Evolutionary conservation across 2,797 vertebrate genomes (phyloP).

Genomic region (Mycteria americana): DNA sequence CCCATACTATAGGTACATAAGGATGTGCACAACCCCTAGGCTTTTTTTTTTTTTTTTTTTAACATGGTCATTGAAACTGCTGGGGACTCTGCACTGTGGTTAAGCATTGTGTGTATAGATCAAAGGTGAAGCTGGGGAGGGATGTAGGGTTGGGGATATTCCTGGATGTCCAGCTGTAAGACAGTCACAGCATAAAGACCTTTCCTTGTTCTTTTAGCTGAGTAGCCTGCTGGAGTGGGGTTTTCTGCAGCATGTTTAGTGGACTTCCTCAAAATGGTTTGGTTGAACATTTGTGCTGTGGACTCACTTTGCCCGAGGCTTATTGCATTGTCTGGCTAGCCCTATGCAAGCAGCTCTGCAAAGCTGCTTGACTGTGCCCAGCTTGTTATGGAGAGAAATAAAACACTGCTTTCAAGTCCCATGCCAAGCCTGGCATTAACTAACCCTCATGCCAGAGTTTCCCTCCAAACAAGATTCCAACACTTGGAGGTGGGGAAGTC

Average conservation of each 20-base stretch:
- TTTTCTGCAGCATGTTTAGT: not conserved
- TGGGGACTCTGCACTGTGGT: not conserved
- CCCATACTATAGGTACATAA: not conserved
- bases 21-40: not conserved
- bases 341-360: not conserved
- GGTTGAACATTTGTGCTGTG: not conserved
- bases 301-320: fast-evolving
- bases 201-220: not conserved
- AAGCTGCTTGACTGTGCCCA: not conserved
- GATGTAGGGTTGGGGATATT: not conserved
- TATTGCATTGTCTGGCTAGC: not conserved
- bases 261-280: not conserved
- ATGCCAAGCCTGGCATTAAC: not conserved
- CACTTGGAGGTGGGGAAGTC: not conserved
- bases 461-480: not conserved
- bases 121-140: not conserved
- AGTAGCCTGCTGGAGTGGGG: not conserved
- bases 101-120: not conserved
- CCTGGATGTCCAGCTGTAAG: not conserved
- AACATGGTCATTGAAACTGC: not conserved
- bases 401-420: not conserved
- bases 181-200: not conserved
- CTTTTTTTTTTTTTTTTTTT: not conserved
- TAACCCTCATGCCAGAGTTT: not conserved
- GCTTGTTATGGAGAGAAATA: not conserved